A percentile compares a stretch with the other conserved stretches of the same genome.
These are phyloP conservation scores for Sprattus sprattus DNA, from an alignment of 2,113 vertebrate genomes.

Conservation along the genomic window DNA sequence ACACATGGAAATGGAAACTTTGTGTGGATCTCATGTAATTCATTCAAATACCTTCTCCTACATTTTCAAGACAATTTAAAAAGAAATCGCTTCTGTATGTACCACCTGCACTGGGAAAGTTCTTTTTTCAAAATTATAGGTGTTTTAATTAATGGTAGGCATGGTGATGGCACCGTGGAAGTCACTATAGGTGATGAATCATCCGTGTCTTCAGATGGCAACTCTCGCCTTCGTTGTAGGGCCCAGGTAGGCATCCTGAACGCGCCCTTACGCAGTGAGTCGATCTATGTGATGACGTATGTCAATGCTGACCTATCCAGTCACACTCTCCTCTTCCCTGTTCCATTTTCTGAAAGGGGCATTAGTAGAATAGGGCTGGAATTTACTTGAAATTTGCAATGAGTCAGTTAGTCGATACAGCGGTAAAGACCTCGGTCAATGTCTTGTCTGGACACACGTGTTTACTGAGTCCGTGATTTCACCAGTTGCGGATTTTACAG, in stretches of 20 bases:
- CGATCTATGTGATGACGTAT: neutral
- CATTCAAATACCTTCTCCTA: too few relatives aligned
- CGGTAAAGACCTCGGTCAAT: neutral
- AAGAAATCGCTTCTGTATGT: neutral
- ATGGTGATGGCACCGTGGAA: too few relatives aligned
- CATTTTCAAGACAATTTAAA: too few relatives aligned
- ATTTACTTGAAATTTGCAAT: neutral
- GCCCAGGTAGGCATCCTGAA: neutral
- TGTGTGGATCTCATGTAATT: neutral
- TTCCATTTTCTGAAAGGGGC: neutral
- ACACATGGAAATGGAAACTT: neutral
- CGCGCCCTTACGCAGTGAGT: neutral
- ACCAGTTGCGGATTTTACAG: slow-evolving; percentile 12
- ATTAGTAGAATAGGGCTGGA: neutral
- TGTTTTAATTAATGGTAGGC: too few relatives aligned
- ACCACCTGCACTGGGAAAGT: neutral
- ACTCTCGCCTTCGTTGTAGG: neutral
- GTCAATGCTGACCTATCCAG: neutral
- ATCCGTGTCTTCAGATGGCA: neutral
- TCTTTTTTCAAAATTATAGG: neutral
- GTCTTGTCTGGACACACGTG: neutral
- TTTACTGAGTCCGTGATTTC: slow-evolving; percentile 4
- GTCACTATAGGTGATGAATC: too few relatives aligned
- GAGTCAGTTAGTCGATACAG: neutral
- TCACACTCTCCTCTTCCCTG: neutral